Conservation (phyloP, 2,113 vertebrate species). For the Suncus etruscus region DNA sequence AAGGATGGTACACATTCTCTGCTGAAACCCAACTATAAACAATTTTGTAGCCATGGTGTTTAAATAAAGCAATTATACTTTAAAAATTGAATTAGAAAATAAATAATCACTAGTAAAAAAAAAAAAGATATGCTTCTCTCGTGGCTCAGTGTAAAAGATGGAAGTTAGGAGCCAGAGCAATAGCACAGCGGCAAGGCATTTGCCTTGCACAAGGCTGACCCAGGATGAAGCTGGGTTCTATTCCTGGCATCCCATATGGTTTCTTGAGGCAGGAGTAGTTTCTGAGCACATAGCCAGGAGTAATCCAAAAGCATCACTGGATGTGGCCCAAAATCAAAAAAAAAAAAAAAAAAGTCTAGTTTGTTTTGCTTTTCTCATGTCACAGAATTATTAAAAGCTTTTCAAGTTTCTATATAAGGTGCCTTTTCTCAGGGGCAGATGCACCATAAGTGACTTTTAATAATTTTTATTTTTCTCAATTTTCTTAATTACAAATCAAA, state of each 20-base stretch:
- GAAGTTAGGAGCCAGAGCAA: constrained; percentile 47
- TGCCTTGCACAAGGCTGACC: no score
- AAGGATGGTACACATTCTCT: constrained; percentile 53
- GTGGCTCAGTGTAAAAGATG: constrained; percentile 52
- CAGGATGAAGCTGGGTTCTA: no score
- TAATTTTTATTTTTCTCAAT: neutral
- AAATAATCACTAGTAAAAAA: no score
- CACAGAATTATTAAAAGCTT: constrained; percentile 38
- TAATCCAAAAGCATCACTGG: no score
- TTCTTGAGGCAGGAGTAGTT: no score
- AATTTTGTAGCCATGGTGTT: no score
- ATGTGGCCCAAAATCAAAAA: no score
- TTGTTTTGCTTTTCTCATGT: constrained; percentile 55
- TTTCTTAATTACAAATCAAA: constrained; percentile 70
- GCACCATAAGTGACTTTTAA: constrained; percentile 26
- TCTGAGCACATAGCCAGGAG: no score
- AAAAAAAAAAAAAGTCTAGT: neutral
- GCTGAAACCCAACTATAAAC: neutral
- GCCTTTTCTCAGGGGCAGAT: constrained; percentile 54
- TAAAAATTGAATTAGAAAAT: no score
- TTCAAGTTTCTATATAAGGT: constrained; percentile 24
- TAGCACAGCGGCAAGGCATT: no score
- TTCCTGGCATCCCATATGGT: no score
- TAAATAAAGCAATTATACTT: constrained; percentile 4
- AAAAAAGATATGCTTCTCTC: neutral